A percentile compares a stretch with the other conserved stretches of the same genome.
phyloP scores from a whole-genome alignment of 2,888 invertebrate species.

The Harpalus rubripes region DNA sequence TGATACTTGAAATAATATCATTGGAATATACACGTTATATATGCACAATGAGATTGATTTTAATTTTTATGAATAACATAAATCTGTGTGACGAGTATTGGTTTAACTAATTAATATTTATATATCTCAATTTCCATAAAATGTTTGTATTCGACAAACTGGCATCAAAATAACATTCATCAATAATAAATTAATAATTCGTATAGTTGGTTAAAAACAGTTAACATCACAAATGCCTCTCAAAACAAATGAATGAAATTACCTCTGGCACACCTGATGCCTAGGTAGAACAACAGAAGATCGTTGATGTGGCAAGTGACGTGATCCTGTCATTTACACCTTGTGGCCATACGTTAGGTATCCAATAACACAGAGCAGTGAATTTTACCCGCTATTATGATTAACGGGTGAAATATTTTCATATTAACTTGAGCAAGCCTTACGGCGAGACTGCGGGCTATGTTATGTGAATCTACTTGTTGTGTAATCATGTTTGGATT shows the following conservation, averaged over 20 bases:
- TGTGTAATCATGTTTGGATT: conserved; percentile 48
- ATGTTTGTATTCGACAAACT: neutral
- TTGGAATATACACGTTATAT: neutral
- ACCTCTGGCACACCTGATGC: neutral
- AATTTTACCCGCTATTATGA: conserved; percentile 12
- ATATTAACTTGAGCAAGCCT: conserved; percentile 33
- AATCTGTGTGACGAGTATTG: neutral
- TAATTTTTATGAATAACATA: neutral
- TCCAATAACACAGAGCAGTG: conserved; percentile 30
- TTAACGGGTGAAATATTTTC: conserved; percentile 40
- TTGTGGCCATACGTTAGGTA: conserved; percentile 49
- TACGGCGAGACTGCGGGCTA: neutral
- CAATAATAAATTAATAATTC: neutral
- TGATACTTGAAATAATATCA: neutral
- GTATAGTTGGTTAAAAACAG: neutral
- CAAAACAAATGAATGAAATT: neutral
- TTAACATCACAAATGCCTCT: neutral
- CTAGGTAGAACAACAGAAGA: conserved; percentile 1
- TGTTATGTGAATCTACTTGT: conserved; percentile 28
- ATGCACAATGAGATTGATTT: neutral
- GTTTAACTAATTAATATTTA: conserved; percentile 1
- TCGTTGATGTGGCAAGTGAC: conserved; percentile 44
- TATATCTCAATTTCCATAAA: neutral
- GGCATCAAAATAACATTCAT: neutral
- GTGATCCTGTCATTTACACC: conserved; percentile 51